Conservation (phyloP, 2,888 invertebrate species). For the Cerastoderma edule region DNA sequence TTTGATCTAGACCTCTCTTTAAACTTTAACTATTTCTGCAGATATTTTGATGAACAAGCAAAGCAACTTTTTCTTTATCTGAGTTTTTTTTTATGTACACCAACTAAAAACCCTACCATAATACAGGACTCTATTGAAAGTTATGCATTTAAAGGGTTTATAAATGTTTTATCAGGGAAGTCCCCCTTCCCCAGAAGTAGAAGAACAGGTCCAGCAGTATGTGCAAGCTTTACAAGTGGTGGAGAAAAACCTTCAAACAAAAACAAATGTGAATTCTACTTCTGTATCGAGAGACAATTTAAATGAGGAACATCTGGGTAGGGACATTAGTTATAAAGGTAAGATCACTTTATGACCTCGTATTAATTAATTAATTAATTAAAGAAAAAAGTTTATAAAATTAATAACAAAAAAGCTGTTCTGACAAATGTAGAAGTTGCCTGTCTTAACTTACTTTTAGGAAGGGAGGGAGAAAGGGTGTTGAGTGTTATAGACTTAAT, state of each 20-base stretch:
- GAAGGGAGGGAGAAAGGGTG: too few species aligned
- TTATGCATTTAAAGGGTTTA: background rate
- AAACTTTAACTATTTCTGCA: background rate
- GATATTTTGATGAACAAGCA: background rate
- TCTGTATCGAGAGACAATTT: background rate
- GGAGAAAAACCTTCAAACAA: background rate
- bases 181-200: background rate
- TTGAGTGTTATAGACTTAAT: too few species aligned
- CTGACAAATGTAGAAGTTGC: too few species aligned
- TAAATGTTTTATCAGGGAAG: background rate
- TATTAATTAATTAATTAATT: background rate
- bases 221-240: slow-evolving; percentile 16
- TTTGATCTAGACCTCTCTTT: too few species aligned
- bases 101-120: background rate
- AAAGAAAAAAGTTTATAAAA: too few species aligned
- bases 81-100: background rate
- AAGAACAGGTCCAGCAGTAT: slow-evolving; percentile 18
- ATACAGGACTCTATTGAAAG: background rate
- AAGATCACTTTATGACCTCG: background rate
- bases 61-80: background rate
- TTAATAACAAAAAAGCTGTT: too few species aligned
- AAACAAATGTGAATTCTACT: background rate
- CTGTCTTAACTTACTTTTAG: too few species aligned
- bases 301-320: background rate
- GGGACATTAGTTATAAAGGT: background rate